Evolutionary conservation across 2,797 vertebrate genomes (phyloP).

Genomic region (Taeniopygia guttata): DNA sequence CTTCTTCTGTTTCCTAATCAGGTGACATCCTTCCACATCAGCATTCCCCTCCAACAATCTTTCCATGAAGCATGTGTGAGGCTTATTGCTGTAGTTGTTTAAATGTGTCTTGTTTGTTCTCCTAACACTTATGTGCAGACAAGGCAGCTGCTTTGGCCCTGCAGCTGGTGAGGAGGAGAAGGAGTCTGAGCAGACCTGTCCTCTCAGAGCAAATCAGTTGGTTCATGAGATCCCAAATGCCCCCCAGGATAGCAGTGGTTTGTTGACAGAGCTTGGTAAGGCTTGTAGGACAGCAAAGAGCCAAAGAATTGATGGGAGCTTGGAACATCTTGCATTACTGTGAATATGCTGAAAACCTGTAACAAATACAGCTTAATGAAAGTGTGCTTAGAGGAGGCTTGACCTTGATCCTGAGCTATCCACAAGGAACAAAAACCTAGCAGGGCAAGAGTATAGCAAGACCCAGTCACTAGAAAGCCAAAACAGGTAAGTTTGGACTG

Average conservation of each 20-base stretch:
- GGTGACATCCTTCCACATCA: not conserved
- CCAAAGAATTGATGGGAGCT: not conserved
- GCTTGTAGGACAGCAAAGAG: not conserved
- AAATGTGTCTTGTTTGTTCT: not conserved
- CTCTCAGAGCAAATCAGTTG: not conserved
- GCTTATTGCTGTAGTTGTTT: not conserved
- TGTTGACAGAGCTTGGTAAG: not conserved
- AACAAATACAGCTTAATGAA: not conserved
- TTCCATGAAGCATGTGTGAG: not conserved
- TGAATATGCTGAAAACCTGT: not conserved
- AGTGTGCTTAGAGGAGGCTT: not conserved
- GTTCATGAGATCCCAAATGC: not conserved
- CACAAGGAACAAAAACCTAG: not conserved
- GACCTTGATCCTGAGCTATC: not conserved
- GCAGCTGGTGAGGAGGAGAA: not conserved
- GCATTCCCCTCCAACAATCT: not conserved
- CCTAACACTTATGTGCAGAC: not conserved
- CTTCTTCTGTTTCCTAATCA: not conserved
- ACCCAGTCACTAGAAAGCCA: not conserved
- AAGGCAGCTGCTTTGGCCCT: not conserved
- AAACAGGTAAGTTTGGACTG: not conserved
- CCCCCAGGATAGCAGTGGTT: rapidly evolving
- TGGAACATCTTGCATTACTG: not conserved
- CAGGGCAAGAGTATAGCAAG: not conserved
- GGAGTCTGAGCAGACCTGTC: not conserved